Evolutionary conservation across 2,797 vertebrate genomes (phyloP).

Genomic region (Sylvilagus floridanus): DNA sequence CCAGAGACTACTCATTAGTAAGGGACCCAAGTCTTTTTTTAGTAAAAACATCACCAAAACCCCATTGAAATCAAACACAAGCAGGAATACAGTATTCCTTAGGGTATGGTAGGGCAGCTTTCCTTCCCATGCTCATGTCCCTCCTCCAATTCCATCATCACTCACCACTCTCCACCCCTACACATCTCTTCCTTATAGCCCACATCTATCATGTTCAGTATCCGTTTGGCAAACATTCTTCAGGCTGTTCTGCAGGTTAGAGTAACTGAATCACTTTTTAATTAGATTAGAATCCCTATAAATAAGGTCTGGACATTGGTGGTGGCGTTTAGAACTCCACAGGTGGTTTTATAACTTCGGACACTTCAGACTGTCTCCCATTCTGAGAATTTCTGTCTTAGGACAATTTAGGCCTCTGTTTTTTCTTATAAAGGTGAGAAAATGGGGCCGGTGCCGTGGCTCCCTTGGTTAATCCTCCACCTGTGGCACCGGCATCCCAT

Average conservation of each 20-base stretch:
- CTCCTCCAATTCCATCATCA: neutral
- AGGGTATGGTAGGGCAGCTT: neutral
- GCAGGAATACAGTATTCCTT: neutral
- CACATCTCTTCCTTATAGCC: accelerated
- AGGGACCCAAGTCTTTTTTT: neutral
- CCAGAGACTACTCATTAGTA: neutral
- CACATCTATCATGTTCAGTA: neutral
- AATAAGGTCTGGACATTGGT: neutral
- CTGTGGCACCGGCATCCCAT: too few relatives aligned
- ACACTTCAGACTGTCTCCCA: neutral
- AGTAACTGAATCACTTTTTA: neutral
- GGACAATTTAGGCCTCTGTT: neutral
- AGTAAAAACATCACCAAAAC: neutral
- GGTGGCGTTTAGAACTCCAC: neutral
- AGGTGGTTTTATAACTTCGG: neutral
- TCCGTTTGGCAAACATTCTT: neutral
- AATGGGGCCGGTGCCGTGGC: too few relatives aligned
- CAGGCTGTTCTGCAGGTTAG: neutral
- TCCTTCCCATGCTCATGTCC: neutral
- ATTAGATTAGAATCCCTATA: neutral
- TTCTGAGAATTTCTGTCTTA: neutral
- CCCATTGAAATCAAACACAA: neutral
- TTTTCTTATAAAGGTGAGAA: neutral
- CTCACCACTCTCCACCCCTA: neutral
- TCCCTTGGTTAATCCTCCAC: too few relatives aligned